Conservation (phyloP, 1,140 invertebrate species). For the Dreissena polymorpha region DNA sequence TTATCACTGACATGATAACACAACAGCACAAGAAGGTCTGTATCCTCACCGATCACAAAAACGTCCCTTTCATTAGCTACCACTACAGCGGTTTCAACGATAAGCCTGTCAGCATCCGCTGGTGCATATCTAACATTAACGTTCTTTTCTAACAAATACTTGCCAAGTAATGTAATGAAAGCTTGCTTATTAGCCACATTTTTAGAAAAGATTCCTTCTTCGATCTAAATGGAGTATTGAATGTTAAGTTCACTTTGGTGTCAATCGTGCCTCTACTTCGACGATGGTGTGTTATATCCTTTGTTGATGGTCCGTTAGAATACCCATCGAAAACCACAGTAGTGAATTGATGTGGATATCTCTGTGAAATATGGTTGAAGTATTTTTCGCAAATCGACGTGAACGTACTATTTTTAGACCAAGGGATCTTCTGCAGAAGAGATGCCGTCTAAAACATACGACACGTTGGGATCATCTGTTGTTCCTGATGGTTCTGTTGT, state of each 20-base stretch:
- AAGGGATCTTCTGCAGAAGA: slow-evolving; percentile 42
- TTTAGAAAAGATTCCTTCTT: slow-evolving; percentile 54
- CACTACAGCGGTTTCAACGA: slow-evolving; percentile 56
- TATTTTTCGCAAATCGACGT: slow-evolving; percentile 19
- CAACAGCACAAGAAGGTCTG: slow-evolving; percentile 58
- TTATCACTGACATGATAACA: slow-evolving; percentile 16
- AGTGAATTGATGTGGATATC: slow-evolving; percentile 9
- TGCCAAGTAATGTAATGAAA: slow-evolving; percentile 50
- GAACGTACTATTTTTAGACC: slow-evolving; percentile 48
- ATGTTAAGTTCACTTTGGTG: slow-evolving; percentile 22
- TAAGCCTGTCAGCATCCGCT: slow-evolving; percentile 58
- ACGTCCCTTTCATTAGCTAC: slow-evolving; percentile 21
- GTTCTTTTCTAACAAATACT: slow-evolving; percentile 27
- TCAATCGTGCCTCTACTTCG: slow-evolving; percentile 24
- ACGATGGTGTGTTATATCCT: slow-evolving; percentile 43
- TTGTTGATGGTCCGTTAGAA: slow-evolving; percentile 36
- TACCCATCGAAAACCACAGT: slow-evolving; percentile 48
- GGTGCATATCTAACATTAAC: slow-evolving; percentile 34
- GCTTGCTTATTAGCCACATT: slow-evolving; percentile 58
- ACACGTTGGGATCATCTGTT: not conserved
- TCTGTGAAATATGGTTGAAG: slow-evolving; percentile 25
- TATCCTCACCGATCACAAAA: slow-evolving; percentile 57
- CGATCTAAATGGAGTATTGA: slow-evolving; percentile 17
- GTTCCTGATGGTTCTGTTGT: too few species aligned
- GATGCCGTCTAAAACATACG: slow-evolving; percentile 61